phyloP scores from a whole-genome alignment of 2,797 vertebrate genomes.

The Spinus pinus region DNA sequence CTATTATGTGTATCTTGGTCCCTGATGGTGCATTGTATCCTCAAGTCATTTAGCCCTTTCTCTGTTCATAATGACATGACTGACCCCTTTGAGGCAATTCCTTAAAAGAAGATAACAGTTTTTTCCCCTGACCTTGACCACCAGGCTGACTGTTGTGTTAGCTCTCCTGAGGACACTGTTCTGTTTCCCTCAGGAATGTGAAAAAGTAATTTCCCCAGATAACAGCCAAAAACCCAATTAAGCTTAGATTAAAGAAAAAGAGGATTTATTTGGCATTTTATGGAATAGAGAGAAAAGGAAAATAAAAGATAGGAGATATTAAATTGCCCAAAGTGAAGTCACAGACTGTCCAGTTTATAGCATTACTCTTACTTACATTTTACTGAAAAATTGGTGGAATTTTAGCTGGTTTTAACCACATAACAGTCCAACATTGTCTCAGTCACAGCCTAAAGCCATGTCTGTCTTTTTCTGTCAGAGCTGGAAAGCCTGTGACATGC shows the following conservation, averaged over 20 bases:
- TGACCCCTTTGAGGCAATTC: conserved; percentile 8
- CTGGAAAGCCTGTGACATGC: background rate
- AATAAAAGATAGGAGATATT: conserved; percentile 47
- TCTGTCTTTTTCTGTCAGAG: conserved; percentile 9
- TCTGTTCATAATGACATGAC: background rate
- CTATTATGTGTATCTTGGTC: background rate
- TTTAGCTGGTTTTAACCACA: background rate
- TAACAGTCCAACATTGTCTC: background rate
- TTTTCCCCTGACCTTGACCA: conserved; percentile 52
- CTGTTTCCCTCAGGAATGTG: conserved; percentile 37
- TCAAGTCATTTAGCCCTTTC: conserved; percentile 8
- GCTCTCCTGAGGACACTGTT: conserved; percentile 20
- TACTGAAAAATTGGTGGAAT: conserved; percentile 16
- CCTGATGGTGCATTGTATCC: background rate
- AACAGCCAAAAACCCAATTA: conserved; percentile 64
- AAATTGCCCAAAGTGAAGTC: conserved; percentile 50
- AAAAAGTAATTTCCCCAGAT: conserved; percentile 63
- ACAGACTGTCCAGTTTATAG: background rate
- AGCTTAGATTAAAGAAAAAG: conserved; percentile 65
- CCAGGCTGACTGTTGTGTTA: background rate
- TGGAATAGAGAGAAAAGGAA: conserved; percentile 31
- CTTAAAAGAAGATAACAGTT: background rate
- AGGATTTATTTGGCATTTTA: conserved; percentile 58
- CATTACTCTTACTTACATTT: background rate
- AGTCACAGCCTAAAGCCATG: conserved; percentile 30